Conservation (phyloP, 2,888 invertebrate species). For the Kryphioiulus occultus region DNA sequence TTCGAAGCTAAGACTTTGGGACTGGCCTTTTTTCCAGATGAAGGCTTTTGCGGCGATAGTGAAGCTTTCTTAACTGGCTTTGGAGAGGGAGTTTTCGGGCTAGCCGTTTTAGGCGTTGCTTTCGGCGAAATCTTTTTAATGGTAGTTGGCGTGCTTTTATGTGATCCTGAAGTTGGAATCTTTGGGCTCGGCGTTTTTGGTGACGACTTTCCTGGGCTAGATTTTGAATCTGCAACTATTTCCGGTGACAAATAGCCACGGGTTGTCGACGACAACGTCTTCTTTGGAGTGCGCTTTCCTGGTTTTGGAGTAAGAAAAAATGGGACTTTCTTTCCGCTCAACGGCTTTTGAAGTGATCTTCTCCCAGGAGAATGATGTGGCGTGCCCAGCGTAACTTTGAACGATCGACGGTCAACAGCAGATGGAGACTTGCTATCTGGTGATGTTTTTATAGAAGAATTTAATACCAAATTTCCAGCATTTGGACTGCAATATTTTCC, state of each 20-base stretch:
- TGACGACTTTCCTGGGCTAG: neutral
- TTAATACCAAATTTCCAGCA: neutral
- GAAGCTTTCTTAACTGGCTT: too few species aligned
- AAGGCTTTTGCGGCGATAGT: too few species aligned
- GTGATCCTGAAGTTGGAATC: neutral
- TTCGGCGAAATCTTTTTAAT: neutral
- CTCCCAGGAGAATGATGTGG: neutral
- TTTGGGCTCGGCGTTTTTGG: neutral
- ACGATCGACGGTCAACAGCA: neutral
- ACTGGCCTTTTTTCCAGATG: too few species aligned
- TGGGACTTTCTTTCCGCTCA: constrained; percentile 52
- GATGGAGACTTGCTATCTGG: neutral
- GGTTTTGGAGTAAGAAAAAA: constrained; percentile 46
- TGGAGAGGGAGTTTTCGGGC: neutral
- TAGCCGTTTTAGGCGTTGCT: neutral
- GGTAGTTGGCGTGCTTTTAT: neutral
- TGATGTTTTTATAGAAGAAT: neutral
- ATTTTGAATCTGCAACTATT: neutral
- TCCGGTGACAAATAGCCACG: neutral
- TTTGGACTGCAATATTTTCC: neutral
- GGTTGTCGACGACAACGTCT: neutral
- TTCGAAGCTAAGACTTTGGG: too few species aligned
- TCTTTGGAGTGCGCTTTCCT: constrained; percentile 51
- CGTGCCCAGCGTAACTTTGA: neutral
- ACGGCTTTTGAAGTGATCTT: neutral